These are phyloP conservation scores for Corythoichthys haematopterus DNA, from an alignment of 2,113 vertebrate genomes.

Conservation along the genomic window DNA sequence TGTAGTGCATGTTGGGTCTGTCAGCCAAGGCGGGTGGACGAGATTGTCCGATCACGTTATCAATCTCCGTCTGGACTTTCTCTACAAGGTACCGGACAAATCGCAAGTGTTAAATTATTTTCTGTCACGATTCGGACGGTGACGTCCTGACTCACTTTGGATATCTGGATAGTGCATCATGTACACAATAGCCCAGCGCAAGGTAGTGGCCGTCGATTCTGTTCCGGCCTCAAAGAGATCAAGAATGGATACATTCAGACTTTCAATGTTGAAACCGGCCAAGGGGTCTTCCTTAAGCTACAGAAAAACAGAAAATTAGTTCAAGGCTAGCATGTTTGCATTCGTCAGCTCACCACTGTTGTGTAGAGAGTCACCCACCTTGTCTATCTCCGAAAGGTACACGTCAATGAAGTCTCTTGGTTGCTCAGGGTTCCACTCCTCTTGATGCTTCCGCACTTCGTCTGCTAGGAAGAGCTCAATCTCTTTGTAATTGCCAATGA, in stretches of 20 bases:
- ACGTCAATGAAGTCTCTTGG: slow-evolving; percentile 76
- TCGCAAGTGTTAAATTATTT: too few relatives aligned
- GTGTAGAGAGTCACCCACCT: slow-evolving; percentile 69
- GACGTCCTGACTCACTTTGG: too few relatives aligned
- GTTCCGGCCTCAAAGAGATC: slow-evolving; percentile 90
- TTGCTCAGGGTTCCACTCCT: slow-evolving; percentile 70
- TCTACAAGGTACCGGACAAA: too few relatives aligned
- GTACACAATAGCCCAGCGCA: too few relatives aligned
- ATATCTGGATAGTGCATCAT: too few relatives aligned
- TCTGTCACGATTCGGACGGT: too few relatives aligned
- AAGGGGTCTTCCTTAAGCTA: slow-evolving; percentile 40
- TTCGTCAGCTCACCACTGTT: too few relatives aligned
- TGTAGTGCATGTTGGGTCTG: too few relatives aligned
- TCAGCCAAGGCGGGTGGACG: too few relatives aligned
- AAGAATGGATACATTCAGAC: slow-evolving; percentile 73
- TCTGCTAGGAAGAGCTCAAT: slow-evolving; percentile 58
- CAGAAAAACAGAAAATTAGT: background rate
- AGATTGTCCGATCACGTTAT: too few relatives aligned
- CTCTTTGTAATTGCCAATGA: slow-evolving; percentile 52
- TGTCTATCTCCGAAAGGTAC: slow-evolving; percentile 78
- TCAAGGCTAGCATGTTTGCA: too few relatives aligned
- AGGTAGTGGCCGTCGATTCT: slow-evolving; percentile 79
- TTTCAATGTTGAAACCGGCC: slow-evolving; percentile 70
- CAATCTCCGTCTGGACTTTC: too few relatives aligned
- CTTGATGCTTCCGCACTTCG: slow-evolving; percentile 72